Conservation (phyloP, 2,113 vertebrate species). For the Mastomys coucha region DNA sequence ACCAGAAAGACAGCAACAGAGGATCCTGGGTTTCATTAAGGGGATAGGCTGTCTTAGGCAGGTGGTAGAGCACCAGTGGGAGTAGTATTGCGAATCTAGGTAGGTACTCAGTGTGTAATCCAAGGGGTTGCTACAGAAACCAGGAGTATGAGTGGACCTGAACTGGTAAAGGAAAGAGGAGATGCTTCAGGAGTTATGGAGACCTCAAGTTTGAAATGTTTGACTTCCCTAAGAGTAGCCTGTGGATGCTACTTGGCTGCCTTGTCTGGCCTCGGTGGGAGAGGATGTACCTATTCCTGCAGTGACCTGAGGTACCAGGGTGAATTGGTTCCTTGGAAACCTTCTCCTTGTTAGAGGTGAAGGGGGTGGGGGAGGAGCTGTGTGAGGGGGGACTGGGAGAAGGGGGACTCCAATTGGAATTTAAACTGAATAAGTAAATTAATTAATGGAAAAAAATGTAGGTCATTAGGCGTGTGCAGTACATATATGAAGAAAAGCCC, state of each 20-base stretch:
- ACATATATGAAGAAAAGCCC: background rate
- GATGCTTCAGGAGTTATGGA: rapidly evolving
- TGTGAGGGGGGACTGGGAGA: no score
- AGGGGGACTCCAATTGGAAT: no score
- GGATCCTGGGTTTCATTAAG: background rate
- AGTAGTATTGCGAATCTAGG: background rate
- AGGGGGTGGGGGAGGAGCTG: no score
- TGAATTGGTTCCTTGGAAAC: no score
- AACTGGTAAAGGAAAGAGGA: background rate
- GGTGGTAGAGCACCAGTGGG: no score
- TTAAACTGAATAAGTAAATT: no score
- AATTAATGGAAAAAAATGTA: no score
- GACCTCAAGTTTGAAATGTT: background rate
- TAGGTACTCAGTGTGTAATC: background rate
- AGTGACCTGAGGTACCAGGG: no score
- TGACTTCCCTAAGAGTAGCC: background rate
- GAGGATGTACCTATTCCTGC: no score
- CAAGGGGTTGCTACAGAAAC: background rate
- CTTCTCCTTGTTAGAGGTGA: no score
- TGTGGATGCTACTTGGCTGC: no score
- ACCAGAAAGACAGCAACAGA: rapidly evolving
- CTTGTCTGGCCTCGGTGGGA: no score
- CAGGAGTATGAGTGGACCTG: background rate
- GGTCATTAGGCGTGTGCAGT: background rate
- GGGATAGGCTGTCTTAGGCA: background rate